phyloP scores from a whole-genome alignment of 2,888 invertebrate genomes.

The Cyclophora punctaria region DNA sequence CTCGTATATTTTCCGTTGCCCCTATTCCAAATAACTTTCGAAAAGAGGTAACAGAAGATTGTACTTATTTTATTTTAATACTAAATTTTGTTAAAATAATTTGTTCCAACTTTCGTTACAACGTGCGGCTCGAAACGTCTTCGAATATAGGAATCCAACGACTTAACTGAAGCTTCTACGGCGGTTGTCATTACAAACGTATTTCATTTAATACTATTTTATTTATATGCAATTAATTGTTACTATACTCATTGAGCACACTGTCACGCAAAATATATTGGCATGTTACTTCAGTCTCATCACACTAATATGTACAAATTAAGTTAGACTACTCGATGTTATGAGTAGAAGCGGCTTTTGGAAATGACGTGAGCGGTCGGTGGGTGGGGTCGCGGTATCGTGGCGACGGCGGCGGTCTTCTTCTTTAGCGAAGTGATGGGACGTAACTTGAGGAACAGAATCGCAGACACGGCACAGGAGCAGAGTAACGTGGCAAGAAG shows the following conservation, averaged over 20 bases:
- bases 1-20: constrained; percentile 65
- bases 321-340: constrained; percentile 53
- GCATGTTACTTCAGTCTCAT: constrained; percentile 72
- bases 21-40: constrained; percentile 51
- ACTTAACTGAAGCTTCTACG: constrained; percentile 37
- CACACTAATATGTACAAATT: constrained; percentile 74
- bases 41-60: constrained; percentile 73
- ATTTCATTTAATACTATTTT: constrained; percentile 24
- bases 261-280: constrained; percentile 54
- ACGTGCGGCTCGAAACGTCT: background rate
- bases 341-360: constrained; percentile 82
- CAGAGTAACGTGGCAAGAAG: constrained; percentile 87
- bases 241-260: constrained; percentile 44
- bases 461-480: constrained; percentile 89
- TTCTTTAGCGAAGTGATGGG: constrained; percentile 77
- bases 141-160: constrained; percentile 29
- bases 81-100: constrained; percentile 44
- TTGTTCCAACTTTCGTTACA: constrained; percentile 20
- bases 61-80: constrained; percentile 60
- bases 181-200: constrained; percentile 22
- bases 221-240: background rate
- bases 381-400: constrained; percentile 64
- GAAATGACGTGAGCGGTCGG: constrained; percentile 64
- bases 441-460: constrained; percentile 87
- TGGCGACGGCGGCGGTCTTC: constrained; percentile 68